phyloP scores from a whole-genome alignment of 2,113 vertebrate species.

The Gymnorhina tibicen region DNA sequence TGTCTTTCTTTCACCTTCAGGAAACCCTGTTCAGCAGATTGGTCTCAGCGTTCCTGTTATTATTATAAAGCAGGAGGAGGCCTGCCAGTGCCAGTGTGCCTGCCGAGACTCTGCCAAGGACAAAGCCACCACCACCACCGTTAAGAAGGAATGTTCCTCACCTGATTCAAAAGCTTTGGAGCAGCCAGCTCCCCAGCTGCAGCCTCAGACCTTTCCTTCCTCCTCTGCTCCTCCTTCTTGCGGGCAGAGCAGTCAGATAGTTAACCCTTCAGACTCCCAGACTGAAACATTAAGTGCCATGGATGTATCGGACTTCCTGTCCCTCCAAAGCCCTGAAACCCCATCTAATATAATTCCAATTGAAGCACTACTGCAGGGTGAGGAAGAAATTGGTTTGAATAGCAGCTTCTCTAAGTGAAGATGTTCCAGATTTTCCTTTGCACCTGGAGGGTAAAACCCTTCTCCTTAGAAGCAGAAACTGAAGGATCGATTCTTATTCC shows the following conservation, averaged over 20 bases:
- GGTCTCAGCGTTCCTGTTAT: conserved; percentile 97
- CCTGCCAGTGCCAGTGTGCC: conserved; percentile 96
- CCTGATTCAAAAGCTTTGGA: conserved; percentile 55
- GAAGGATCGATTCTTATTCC: conserved; percentile 63
- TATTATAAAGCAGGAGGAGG: conserved; percentile 99
- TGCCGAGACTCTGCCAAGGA: conserved; percentile 91
- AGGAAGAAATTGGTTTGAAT: conserved; percentile 83
- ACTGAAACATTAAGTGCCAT: conserved; percentile 84
- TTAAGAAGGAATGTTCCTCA: conserved; percentile 75
- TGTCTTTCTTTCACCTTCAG: conserved; percentile 72
- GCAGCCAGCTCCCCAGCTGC: conserved; percentile 54
- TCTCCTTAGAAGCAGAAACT: conserved; percentile 57
- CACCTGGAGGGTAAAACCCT: conserved; percentile 53
- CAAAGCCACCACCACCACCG: conserved; percentile 63
- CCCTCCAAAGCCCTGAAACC: conserved; percentile 86
- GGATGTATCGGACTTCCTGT: conserved; percentile 90
- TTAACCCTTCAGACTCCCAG: conserved; percentile 67
- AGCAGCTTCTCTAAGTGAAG: conserved; percentile 73
- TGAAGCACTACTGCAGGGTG: conserved; percentile 88
- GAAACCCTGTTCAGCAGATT: conserved; percentile 92
- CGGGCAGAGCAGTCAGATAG: conserved; percentile 61
- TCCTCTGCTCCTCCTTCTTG: conserved; percentile 63
- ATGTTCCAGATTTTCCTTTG: conserved; percentile 49
- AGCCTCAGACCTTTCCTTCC: conserved; percentile 71
- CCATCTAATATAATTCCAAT: conserved; percentile 76